These are phyloP conservation scores for Lasioglossum lativentre DNA, from an alignment of 2,888 invertebrate genomes.

Conservation along the genomic window DNA sequence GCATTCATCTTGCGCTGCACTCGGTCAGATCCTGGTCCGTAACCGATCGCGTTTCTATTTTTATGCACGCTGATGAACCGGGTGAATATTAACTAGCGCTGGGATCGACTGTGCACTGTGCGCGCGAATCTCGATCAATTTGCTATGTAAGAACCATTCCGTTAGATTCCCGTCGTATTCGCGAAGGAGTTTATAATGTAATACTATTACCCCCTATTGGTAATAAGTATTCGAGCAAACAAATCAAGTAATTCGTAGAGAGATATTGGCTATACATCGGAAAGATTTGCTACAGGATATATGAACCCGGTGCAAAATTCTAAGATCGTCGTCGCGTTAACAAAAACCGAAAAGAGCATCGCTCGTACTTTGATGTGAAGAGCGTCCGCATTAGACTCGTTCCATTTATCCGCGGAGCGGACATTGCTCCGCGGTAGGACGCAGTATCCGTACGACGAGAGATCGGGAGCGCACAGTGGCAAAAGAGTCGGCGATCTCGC, in stretches of 20 bases:
- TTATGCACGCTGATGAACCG: conserved; percentile 37
- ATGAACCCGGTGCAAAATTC: background rate
- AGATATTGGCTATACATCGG: no score
- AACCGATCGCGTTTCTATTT: conserved; percentile 60
- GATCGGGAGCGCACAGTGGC: conserved; percentile 13
- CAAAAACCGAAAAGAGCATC: background rate
- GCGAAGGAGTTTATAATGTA: no score
- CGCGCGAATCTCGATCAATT: no score
- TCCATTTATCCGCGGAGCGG: background rate
- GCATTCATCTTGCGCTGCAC: conserved; percentile 73
- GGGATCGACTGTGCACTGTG: background rate
- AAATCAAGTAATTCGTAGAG: no score
- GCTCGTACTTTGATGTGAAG: background rate
- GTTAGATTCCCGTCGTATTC: no score
- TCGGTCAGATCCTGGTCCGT: conserved; percentile 44
- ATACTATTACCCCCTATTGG: no score
- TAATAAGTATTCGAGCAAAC: no score
- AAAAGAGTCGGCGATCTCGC: conserved; percentile 30
- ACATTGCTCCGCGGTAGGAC: background rate
- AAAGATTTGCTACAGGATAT: background rate
- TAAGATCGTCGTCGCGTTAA: background rate
- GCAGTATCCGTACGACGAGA: background rate
- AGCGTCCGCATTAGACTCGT: background rate
- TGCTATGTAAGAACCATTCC: no score
- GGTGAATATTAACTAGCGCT: background rate